Base-by-base conservation (phyloP, 2,888 invertebrate species). In the Homarus gammarus region DNA sequence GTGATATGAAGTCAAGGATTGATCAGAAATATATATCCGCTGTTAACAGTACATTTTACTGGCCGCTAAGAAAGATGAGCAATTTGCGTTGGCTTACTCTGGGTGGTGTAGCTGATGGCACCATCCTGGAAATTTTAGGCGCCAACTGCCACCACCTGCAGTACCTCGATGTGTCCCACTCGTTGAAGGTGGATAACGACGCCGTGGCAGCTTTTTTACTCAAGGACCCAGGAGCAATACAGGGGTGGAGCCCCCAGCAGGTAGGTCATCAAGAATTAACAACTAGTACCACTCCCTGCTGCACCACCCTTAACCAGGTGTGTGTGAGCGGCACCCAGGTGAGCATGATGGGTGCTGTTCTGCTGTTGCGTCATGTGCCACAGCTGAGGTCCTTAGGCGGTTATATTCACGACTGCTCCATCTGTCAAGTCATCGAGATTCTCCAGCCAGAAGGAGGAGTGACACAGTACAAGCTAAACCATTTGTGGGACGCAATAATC, bases 161-260 rank as follows among this genome's bases (percentile, higher is more conserved):
- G 64, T 86, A 90, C 51, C 79, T 91, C 27, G 91, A 91, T 70
- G 79, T 91, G 12, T 86, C 82, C 2, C 38, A 70, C n/a, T 91
- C 91, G 6, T 56, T 61, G 12, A 81, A 56, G 3, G 88, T 91
- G 6, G 70, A 84, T 61, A 90, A 91, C 70, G 73, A 49, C 12
- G 78, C 83, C 22, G 77, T 91, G 33, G 64, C 73, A 18, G 75
- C 70, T 33, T 78, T 91, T 27, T 18, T 90, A 33, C 33, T 89
- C 18, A 33, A 64, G 40, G 81, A 90, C 15, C 78, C 72, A 18
- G 64, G 44, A n/a, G 70, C 49, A n/a, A 22, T 90, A 1, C 51
- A 40, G 12, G 77, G 38, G n/a, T 51, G 72, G 10, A 51, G 49
- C 5, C 49, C 44, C 8, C 44, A 64, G 31, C 49, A 88, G 18